A percentile compares a stretch with the other conserved stretches of the same genome.
phyloP scores from a whole-genome alignment of 2,113 vertebrate genomes.

The Carassius auratus region DNA sequence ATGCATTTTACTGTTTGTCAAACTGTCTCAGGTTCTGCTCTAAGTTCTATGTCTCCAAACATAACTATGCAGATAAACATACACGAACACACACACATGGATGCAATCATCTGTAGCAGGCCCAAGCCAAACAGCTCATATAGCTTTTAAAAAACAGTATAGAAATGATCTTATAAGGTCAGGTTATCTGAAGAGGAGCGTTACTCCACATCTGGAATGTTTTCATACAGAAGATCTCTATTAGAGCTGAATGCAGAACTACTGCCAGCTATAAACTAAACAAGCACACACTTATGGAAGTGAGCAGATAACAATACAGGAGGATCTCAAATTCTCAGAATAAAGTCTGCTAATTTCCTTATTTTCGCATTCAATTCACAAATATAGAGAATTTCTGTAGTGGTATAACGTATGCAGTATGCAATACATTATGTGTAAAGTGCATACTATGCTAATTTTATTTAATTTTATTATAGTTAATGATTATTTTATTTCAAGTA shows the following conservation, averaged over 20 bases:
- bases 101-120: slow-evolving; percentile 18
- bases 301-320: neutral
- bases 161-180: slow-evolving; percentile 16
- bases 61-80: slow-evolving; percentile 1
- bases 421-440: neutral
- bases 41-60: neutral
- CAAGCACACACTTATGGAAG: neutral
- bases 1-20: neutral
- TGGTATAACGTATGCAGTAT: neutral
- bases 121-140: slow-evolving; percentile 24
- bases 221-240: slow-evolving; percentile 30
- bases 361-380: neutral
- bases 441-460: too few relatives aligned
- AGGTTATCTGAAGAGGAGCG: neutral
- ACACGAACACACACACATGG: slow-evolving; percentile 33
- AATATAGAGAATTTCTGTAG: neutral
- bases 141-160: neutral
- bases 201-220: slow-evolving; percentile 2
- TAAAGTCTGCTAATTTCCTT: neutral
- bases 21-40: neutral
- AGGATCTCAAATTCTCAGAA: neutral
- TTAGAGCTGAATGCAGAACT: slow-evolving; percentile 13
- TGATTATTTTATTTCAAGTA: too few relatives aligned
- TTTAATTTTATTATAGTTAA: too few relatives aligned
- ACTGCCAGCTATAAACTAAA: slow-evolving; percentile 4